Evolutionary conservation across 1,140 invertebrate genomes (phyloP), one percentile per base, ranked within the genome.

Genomic region (Sesamia nonagrioides): DNA sequence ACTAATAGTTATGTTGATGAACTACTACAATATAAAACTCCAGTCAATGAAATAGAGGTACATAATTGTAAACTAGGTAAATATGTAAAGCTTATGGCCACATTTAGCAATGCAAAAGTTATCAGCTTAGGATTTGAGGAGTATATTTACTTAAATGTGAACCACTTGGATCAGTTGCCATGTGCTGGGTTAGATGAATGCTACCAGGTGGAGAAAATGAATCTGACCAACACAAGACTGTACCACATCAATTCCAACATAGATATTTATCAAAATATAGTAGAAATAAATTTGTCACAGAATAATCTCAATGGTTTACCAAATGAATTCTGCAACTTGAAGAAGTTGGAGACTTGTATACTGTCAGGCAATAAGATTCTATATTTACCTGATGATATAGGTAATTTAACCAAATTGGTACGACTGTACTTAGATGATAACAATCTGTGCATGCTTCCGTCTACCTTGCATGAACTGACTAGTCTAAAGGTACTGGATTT

Each of bases 401-500:
- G 80, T 35, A 87, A 88, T 58, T 85, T 94, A 75, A 81, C 84
- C 18, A 90, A 91, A 21, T 60, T 94, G 52, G 77, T 18, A 7
- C 78, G 27, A 15, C 78, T 94, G 3, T 81, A 63, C 27, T 27
- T 93, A 17, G 84, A 91, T 69, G 82, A 61, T 35, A 94, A 94
- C 84, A 82, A 89, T 74, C 61, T 94, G 6, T 94, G 89, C 45
- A 91, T 89, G 84, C 69, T 94, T 8, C 91, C 91, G 33, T 80
- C 85, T 11, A 82, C 83, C 37, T 80, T 92, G 37, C 63, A 48
- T 79, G 52, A 83, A 9, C 78, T 93, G 18, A 69, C 79, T 37
- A 78, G 82, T 11, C 81, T 94, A 52, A 81, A 73, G 66, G 85
- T 78, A 42, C 73, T 94, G 80, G 93, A 94, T 84, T 50, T 93